These are phyloP conservation scores for Crocuta crocuta DNA, from an alignment of 2,113 vertebrate genomes.

Conservation along the genomic window DNA sequence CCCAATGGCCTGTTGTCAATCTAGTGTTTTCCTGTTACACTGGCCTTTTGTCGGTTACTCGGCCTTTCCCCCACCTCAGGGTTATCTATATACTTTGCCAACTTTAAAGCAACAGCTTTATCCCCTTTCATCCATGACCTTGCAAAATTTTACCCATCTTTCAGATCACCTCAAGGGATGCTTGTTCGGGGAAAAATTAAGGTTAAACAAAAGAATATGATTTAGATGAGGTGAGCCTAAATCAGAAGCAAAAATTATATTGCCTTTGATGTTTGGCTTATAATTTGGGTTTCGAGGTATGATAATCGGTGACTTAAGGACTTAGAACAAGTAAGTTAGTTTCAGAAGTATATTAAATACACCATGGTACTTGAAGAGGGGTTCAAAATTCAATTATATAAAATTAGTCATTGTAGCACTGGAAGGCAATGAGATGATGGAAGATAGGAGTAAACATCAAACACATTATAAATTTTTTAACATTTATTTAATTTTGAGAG, in stretches of 20 bases:
- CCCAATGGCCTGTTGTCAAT: not conserved
- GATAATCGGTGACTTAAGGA: not conserved
- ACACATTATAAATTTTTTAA: not conserved
- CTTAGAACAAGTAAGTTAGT: not conserved
- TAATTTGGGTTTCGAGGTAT: not conserved
- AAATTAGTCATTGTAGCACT: not conserved
- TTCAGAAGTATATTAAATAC: not conserved
- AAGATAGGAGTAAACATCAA: not conserved
- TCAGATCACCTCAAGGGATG: not conserved
- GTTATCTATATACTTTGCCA: not conserved
- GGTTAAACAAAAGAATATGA: not conserved
- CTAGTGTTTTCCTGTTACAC: not conserved
- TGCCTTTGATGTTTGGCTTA: not conserved
- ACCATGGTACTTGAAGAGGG: not conserved
- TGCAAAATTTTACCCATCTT: not conserved
- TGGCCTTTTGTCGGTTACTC: not conserved
- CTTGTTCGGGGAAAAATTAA: not conserved
- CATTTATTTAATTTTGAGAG: too few species aligned
- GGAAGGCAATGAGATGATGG: not conserved
- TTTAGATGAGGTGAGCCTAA: not conserved
- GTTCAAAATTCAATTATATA: not conserved
- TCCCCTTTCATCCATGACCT: not conserved
- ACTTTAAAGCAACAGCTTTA: not conserved
- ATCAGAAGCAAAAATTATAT: not conserved
- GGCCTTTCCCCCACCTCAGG: not conserved